Base-by-base conservation (phyloP, 1,140 invertebrate genomes). In the Thaumetopoea pityocampa region DNA sequence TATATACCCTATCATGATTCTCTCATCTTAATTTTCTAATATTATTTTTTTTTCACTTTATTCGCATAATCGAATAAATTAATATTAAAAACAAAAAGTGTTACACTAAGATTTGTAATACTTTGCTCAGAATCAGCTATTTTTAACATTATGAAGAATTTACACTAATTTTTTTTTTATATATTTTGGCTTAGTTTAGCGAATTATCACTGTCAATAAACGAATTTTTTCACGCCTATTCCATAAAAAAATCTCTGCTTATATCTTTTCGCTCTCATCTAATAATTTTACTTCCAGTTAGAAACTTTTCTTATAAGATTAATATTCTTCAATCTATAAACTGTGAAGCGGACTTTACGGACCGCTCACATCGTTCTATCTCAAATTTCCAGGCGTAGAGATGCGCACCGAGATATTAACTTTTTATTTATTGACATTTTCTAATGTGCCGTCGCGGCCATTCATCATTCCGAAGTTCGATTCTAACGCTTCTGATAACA, bases 341-440 rank as follows among this genome's bases (percentile, higher is more conserved):
- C 66, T 60, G 47, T 56, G 32, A 17, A 60, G 14, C 16, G 16
- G 37, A 64, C 47, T 69, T 49, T 63, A 67, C 55, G 8, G n/a
- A n/a, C 12, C 23, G 37, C 36, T 35, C 54, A 57, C 51, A 51
- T 55, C 45, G 41, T 53, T 59, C 56, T 60, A 67, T 68, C 62
- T 78, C 57, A 52, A 37, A 52, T 66, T 64, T 51, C 59, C 37
- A 47, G 33, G 35, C 32, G 26, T 24, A 55, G 50, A 65, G 68
- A 81, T 82, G 65, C 51, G 50, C 40, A 55, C 58, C 35, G 45
- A 65, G 70, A 79, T 74, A 71, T 71, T 67, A 57, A 63, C 55
- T 79, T 79, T 80, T 83, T 83, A 80, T 82, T 80, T 78, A 82
- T 82, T 80, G 67, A 78, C 74, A 69, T 77, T 74, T 76, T 70